A percentile compares a stretch with the other conserved stretches of the same genome.
Conservation (phyloP, 2,113 vertebrate genomes). For the Sebastes fasciatus region DNA sequence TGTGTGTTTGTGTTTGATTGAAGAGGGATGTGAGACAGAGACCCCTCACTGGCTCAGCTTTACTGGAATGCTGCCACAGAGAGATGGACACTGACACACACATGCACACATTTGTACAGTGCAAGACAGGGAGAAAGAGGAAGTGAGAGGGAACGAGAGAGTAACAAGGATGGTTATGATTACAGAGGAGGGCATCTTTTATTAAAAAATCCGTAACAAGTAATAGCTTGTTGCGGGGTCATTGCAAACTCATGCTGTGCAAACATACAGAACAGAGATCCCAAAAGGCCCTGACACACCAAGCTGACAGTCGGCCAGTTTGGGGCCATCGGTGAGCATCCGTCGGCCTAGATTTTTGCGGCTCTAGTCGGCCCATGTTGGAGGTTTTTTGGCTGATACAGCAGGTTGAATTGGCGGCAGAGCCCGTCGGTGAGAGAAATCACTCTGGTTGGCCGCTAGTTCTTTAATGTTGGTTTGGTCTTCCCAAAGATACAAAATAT, state of each 20-base stretch:
- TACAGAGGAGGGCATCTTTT: conserved; percentile 11
- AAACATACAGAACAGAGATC: conserved; percentile 10
- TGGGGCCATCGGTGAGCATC: no score
- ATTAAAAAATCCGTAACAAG: neutral
- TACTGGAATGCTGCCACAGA: conserved; percentile 82
- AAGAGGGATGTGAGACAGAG: conserved; percentile 88
- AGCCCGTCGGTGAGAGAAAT: no score
- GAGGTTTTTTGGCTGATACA: no score
- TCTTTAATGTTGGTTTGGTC: no score
- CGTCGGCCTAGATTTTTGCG: no score
- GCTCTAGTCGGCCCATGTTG: no score
- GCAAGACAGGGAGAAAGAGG: conserved; percentile 50
- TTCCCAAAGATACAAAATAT: conserved; percentile 1
- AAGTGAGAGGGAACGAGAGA: conserved; percentile 30
- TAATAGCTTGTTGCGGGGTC: no score
- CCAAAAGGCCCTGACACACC: neutral
- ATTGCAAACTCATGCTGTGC: conserved; percentile 4
- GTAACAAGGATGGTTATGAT: neutral
- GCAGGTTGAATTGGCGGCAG: no score
- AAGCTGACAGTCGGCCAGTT: no score
- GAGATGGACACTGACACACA: conserved; percentile 70
- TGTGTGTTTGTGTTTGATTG: conserved; percentile 89
- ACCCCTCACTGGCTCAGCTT: conserved; percentile 83
- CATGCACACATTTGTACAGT: conserved; percentile 47
- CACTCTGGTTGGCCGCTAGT: no score